These are phyloP conservation scores for Amblyornis subalaris DNA, from an alignment of 2,113 vertebrate species.

Conservation along the genomic window DNA sequence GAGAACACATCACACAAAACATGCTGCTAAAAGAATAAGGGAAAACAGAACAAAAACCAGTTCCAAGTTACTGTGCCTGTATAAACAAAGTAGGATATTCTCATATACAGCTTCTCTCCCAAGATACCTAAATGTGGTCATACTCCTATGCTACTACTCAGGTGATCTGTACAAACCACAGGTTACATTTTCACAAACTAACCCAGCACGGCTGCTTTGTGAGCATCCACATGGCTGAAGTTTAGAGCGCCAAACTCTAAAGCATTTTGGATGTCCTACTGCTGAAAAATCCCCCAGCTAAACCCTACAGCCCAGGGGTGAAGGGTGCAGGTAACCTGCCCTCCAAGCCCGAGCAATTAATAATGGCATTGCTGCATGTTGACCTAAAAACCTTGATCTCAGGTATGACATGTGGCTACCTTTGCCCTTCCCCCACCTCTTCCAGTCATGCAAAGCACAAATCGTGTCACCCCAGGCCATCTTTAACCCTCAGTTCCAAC, in stretches of 20 bases:
- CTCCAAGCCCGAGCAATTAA: background rate
- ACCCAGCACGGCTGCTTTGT: background rate
- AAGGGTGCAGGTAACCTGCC: background rate
- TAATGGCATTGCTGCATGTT: fast-evolving
- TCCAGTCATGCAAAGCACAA: background rate
- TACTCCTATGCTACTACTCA: background rate
- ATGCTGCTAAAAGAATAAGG: background rate
- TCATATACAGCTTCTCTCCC: background rate
- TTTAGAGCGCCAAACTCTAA: background rate
- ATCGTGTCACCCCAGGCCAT: background rate
- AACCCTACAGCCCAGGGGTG: background rate
- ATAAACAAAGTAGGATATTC: background rate
- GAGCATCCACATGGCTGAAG: background rate
- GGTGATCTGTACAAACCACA: background rate
- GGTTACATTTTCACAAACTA: background rate
- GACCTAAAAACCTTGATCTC: background rate
- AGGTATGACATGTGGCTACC: background rate
- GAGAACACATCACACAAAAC: background rate
- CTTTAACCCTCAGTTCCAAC: background rate
- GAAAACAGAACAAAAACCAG: background rate
- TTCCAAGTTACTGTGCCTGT: background rate
- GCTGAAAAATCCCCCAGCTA: background rate
- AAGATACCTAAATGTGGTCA: fast-evolving
- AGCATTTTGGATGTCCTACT: background rate
- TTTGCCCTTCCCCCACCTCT: background rate